Conservation (phyloP, 2,113 vertebrate genomes). For the Scolopax mira region DNA sequence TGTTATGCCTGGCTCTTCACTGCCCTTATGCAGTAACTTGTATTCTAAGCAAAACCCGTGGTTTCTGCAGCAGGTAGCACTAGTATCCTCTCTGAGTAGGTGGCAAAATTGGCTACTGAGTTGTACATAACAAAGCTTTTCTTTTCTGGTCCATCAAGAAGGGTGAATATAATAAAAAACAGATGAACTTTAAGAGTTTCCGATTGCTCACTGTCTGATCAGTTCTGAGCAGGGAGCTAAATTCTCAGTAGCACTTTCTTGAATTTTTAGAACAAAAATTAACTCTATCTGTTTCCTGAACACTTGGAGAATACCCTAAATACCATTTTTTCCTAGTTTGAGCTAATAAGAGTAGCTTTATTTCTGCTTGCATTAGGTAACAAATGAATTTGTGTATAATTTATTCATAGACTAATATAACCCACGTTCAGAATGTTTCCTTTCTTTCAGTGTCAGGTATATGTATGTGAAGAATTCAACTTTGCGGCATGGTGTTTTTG, state of each 20-base stretch:
- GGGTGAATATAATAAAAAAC: constrained; percentile 42
- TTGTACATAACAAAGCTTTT: constrained; percentile 60
- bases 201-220: constrained; percentile 17
- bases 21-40: background rate
- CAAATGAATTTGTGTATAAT: background rate
- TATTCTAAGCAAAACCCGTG: background rate
- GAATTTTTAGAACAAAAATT: background rate
- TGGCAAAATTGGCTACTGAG: constrained; percentile 51
- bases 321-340: background rate
- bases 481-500: background rate
- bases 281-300: background rate
- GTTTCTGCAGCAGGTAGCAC: background rate
- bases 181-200: constrained; percentile 41
- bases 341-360: background rate
- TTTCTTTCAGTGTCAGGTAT: background rate
- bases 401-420: background rate
- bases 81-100: constrained; percentile 37
- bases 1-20: background rate
- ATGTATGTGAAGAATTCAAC: background rate
- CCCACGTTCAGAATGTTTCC: background rate
- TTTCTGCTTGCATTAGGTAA: background rate
- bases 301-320: background rate
- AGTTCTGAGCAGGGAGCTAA: background rate
- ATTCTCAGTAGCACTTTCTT: background rate
- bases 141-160: constrained; percentile 20